These are phyloP conservation scores for Tipula helvola DNA, from an alignment of 2,888 invertebrate genomes.

Conservation along the genomic window DNA sequence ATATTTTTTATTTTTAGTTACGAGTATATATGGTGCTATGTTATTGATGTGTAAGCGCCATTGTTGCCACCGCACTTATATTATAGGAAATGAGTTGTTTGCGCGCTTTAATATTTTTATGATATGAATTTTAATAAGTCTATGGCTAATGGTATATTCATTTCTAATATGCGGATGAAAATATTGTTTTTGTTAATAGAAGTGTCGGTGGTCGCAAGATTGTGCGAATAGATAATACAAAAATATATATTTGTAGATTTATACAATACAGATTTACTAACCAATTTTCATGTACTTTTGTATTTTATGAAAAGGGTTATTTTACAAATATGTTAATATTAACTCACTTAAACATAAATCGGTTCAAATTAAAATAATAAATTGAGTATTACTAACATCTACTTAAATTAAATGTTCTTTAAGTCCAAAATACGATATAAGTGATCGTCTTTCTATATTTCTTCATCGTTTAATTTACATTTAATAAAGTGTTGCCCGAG, in stretches of 20 bases:
- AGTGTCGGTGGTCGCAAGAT: neutral
- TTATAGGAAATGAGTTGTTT: neutral
- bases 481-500: no score
- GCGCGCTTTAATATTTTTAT: neutral
- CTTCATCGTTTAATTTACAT: no score
- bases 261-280: no score
- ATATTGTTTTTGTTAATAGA: neutral
- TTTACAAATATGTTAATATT: no score
- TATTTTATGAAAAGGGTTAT: no score
- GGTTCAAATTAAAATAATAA: no score
- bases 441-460: no score
- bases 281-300: no score
- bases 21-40: neutral
- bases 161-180: neutral
- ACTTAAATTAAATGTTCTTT: no score
- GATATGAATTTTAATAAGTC: neutral
- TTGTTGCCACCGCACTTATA: neutral
- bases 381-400: no score
- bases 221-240: neutral
- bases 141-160: neutral
- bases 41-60: neutral
- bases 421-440: no score
- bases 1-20: neutral
- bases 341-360: no score
- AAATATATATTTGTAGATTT: neutral